Evolutionary conservation across 2,113 vertebrate species (phyloP).

Genomic region (Tragelaphus strepsiceros): DNA sequence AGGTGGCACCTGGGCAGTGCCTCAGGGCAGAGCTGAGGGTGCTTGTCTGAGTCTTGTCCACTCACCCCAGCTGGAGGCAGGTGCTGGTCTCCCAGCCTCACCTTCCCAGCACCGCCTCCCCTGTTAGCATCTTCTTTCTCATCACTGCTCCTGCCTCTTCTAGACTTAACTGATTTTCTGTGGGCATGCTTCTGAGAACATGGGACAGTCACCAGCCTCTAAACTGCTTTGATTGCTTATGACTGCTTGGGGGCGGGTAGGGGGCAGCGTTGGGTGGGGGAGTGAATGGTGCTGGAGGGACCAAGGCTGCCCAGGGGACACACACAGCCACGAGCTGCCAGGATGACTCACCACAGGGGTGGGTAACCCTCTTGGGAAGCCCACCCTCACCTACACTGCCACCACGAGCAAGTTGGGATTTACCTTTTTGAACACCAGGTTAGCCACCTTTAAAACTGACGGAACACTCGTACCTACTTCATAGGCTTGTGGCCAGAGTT

Average conservation of each 20-base stretch:
- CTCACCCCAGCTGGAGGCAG: not conserved
- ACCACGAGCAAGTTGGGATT: not conserved
- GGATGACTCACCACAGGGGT: not conserved
- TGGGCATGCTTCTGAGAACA: not conserved
- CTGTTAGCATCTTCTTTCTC: not conserved
- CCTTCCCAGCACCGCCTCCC: rapidly evolving
- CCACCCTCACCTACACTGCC: too few relatives aligned
- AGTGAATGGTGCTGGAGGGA: not conserved
- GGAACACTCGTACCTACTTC: not conserved
- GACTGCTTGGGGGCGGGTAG: not conserved
- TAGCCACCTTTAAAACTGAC: not conserved
- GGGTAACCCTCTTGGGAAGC: rapidly evolving
- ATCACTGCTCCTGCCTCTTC: not conserved
- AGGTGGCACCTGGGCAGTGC: not conserved
- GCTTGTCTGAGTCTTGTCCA: not conserved
- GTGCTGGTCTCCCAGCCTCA: too few relatives aligned
- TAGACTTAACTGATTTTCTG: not conserved
- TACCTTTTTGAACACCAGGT: not conserved
- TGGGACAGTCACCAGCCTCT: not conserved
- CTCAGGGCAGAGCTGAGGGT: not conserved
- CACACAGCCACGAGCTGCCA: not conserved
- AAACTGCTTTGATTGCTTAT: not conserved
- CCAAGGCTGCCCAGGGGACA: too few relatives aligned
- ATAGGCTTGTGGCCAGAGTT: not conserved
- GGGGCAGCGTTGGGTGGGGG: not conserved